Conservation (phyloP, 2,113 vertebrate genomes). For the Neodontobutis hainanensis region DNA sequence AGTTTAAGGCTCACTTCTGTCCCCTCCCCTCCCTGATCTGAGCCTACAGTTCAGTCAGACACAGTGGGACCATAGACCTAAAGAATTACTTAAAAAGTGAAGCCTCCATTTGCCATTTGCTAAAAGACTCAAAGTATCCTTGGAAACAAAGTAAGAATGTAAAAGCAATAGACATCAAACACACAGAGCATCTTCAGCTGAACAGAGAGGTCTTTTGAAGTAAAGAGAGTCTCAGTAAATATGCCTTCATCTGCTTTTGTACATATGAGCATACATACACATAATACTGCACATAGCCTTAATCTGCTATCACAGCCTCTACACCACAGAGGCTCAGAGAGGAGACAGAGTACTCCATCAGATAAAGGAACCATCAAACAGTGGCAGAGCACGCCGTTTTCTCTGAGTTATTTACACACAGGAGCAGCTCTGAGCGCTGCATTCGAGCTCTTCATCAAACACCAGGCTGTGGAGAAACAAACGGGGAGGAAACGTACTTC, state of each 20-base stretch:
- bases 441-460: constrained; percentile 42
- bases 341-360: constrained; percentile 39
- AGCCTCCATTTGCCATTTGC: neutral
- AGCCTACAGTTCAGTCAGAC: neutral
- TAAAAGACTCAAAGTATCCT: neutral
- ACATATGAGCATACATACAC: neutral
- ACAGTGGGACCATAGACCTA: neutral
- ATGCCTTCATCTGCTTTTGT: constrained; percentile 21
- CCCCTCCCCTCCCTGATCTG: neutral
- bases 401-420: constrained; percentile 28
- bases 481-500: constrained; percentile 9
- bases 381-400: constrained; percentile 29
- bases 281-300: constrained; percentile 5
- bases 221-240: constrained; percentile 34
- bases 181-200: constrained; percentile 10
- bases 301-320: constrained; percentile 26
- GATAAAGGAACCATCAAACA: constrained; percentile 58
- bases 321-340: constrained; percentile 18
- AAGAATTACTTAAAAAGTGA: neutral
- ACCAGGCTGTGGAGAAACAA: constrained; percentile 15
- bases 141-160: constrained; percentile 26
- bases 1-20: too few relatives aligned
- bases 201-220: constrained; percentile 36
- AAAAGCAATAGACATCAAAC: constrained; percentile 23
- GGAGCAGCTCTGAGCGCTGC: constrained; percentile 41